Conservation (phyloP, 2,797 vertebrate species). For the Macrochelys suwanniensis region DNA sequence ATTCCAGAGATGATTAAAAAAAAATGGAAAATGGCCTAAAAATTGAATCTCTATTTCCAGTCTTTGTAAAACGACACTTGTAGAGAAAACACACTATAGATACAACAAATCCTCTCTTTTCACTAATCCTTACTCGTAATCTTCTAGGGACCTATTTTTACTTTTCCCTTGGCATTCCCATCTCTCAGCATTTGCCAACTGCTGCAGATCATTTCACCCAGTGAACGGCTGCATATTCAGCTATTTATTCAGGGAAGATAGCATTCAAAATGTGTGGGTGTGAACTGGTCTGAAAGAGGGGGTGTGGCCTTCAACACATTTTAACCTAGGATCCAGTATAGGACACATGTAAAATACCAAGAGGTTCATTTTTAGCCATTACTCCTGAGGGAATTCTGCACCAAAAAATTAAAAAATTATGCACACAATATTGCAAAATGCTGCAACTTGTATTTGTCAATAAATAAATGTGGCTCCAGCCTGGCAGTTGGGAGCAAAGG, state of each 20-base stretch:
- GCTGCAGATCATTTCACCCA: not conserved
- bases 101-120: conserved; percentile 59
- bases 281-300: not conserved
- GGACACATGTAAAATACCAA: conserved; percentile 29
- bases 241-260: not conserved
- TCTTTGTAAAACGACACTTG: conserved; percentile 74
- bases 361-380: not conserved
- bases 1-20: conserved; percentile 21
- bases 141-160: conserved; percentile 51
- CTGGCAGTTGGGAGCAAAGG: too few species aligned
- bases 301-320: not conserved
- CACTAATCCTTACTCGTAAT: conserved; percentile 36
- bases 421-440: too few species aligned
- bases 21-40: conserved; percentile 58
- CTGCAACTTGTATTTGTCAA: too few species aligned
- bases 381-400: too few species aligned
- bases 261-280: not conserved
- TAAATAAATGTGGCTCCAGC: too few species aligned
- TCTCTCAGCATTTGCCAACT: conserved; percentile 11
- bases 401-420: too few species aligned
- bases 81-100: conserved; percentile 63
- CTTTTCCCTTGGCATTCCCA: conserved; percentile 24
- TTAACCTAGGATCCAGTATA: not conserved
- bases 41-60: conserved; percentile 65
- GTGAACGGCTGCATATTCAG: not conserved